phyloP scores from a whole-genome alignment of 1,140 invertebrate genomes.

The Nasonia longicornis region DNA sequence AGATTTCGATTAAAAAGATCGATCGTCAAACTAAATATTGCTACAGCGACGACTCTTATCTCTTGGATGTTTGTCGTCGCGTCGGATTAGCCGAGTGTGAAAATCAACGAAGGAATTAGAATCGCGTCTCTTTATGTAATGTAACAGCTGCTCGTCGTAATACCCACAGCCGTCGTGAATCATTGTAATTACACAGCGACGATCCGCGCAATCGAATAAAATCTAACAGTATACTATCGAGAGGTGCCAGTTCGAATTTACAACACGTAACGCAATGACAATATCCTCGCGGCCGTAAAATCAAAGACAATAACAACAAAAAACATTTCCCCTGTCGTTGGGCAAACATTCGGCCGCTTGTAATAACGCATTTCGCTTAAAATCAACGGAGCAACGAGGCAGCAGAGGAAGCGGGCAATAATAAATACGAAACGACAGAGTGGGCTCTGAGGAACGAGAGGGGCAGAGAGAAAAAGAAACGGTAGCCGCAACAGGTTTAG shows the following conservation, averaged over 20 bases:
- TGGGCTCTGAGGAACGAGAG: background rate
- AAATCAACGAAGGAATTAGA: background rate
- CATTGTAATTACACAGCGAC: background rate
- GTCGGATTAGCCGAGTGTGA: too few relatives aligned
- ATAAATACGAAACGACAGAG: background rate
- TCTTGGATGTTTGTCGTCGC: too few relatives aligned
- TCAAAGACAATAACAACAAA: background rate
- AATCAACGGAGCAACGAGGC: slow-evolving; percentile 3
- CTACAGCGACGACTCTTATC: background rate
- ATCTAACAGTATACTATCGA: background rate
- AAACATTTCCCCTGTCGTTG: background rate
- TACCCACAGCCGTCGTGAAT: background rate
- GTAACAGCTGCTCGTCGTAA: background rate
- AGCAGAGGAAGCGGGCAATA: background rate
- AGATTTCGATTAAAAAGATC: background rate
- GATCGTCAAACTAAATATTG: background rate
- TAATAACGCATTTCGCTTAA: slow-evolving; percentile 2
- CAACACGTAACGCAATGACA: background rate
- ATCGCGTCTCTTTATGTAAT: background rate
- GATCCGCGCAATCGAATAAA: background rate
- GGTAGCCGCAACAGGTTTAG: slow-evolving; percentile 49
- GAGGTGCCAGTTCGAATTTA: background rate
- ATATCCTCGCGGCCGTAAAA: background rate
- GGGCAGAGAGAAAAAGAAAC: slow-evolving; percentile 21
- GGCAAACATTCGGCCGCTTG: background rate